Percentiles rank a stretch among this genome's conserved stretches.
These are phyloP conservation scores for Tiliacea aurago DNA, from an alignment of 2,888 invertebrate genomes.

Conservation along the genomic window DNA sequence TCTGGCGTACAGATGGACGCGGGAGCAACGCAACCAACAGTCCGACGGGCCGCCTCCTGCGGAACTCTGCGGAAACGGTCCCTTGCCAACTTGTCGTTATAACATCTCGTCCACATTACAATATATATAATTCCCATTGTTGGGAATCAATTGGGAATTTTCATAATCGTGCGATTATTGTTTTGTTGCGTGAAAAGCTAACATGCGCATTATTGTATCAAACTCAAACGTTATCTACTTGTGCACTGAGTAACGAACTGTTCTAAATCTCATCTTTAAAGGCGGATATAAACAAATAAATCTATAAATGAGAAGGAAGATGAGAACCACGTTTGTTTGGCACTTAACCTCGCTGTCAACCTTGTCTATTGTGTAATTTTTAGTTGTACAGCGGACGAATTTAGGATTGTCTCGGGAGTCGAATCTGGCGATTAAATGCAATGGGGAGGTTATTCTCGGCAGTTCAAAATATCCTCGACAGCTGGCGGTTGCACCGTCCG, in stretches of 20 bases:
- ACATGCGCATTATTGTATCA: slow-evolving; percentile 30
- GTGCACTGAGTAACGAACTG: background rate
- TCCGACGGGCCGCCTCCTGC: slow-evolving; percentile 59
- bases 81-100: slow-evolving; percentile 69
- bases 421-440: slow-evolving; percentile 36
- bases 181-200: slow-evolving; percentile 23
- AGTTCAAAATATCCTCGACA: slow-evolving; percentile 53
- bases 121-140: slow-evolving; percentile 53
- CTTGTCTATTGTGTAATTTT: slow-evolving; percentile 27
- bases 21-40: slow-evolving; percentile 46
- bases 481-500: slow-evolving; percentile 27
- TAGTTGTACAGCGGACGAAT: slow-evolving; percentile 24
- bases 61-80: slow-evolving; percentile 58
- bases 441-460: slow-evolving; percentile 46
- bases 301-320: background rate
- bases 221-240: slow-evolving; percentile 11
- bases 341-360: slow-evolving; percentile 7
- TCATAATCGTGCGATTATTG: slow-evolving; percentile 30
- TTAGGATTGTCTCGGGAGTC: slow-evolving; percentile 22
- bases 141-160: slow-evolving; percentile 42
- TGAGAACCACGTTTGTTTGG: slow-evolving; percentile 1
- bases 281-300: background rate
- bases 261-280: slow-evolving; percentile 4
- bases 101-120: slow-evolving; percentile 60
- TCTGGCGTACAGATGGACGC: slow-evolving; percentile 63